These are phyloP conservation scores for Neoniphon sammara DNA, from an alignment of 2,797 vertebrate genomes.

Conservation along the genomic window DNA sequence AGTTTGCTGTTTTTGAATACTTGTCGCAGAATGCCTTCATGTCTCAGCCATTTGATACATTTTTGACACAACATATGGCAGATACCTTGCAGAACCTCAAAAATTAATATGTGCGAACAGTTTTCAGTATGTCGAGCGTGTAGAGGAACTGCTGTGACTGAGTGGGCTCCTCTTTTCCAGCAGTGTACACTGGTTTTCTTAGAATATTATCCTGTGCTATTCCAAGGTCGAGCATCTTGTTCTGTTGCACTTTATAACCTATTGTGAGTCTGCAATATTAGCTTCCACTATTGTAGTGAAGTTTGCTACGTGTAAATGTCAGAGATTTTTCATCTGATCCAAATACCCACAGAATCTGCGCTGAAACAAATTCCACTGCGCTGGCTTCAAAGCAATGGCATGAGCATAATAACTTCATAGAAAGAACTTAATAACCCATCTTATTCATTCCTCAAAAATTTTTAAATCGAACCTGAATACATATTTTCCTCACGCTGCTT, in stretches of 20 bases:
- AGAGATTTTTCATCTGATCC: background rate
- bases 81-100: constrained; percentile 26
- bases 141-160: background rate
- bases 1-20: background rate
- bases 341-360: background rate
- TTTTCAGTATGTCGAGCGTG: constrained; percentile 2
- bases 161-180: background rate
- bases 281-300: background rate
- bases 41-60: constrained; percentile 26
- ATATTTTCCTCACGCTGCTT: background rate
- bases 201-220: constrained; percentile 27
- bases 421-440: background rate
- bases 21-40: background rate
- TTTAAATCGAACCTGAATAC: background rate
- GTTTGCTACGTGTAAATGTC: background rate
- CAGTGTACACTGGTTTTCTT: constrained; percentile 23
- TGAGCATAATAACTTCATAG: background rate
- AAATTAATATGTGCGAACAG: constrained; percentile 41
- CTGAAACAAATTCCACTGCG: background rate
- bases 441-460: background rate
- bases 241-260: constrained; percentile 11
- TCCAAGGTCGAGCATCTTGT: constrained; percentile 5
- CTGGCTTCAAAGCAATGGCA: background rate
- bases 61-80: background rate
- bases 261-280: background rate